Conservation (phyloP, 2,888 invertebrate species). For the Adelphocoris suturalis region DNA sequence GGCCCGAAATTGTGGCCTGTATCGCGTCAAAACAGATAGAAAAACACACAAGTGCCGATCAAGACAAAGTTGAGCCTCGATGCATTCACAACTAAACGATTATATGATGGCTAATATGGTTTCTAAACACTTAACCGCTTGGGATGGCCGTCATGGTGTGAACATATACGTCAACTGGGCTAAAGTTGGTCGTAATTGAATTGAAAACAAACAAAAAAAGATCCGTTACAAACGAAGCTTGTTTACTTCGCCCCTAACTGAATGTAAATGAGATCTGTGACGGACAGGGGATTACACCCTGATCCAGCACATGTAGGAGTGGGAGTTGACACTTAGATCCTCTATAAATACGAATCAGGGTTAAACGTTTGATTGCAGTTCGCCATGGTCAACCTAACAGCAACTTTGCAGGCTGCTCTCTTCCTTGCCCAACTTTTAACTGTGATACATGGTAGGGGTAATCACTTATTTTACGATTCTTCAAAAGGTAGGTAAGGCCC, state of each 20-base stretch:
- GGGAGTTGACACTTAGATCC: slow-evolving; percentile 24
- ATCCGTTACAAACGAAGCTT: slow-evolving; percentile 43
- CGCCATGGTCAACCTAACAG: slow-evolving; percentile 50
- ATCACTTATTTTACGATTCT: neutral
- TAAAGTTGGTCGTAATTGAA: slow-evolving; percentile 38
- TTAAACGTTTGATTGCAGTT: slow-evolving; percentile 10
- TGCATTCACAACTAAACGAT: too few relatives aligned
- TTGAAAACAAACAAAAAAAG: neutral
- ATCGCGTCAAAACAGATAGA: too few relatives aligned
- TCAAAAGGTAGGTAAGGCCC: too few relatives aligned
- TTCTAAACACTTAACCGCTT: too few relatives aligned
- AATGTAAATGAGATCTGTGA: slow-evolving; percentile 56
- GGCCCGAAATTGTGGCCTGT: too few relatives aligned
- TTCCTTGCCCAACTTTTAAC: slow-evolving; percentile 14
- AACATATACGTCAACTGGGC: neutral
- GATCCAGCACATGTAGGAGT: slow-evolving; percentile 33
- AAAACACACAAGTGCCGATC: too few relatives aligned
- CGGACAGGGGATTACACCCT: slow-evolving; percentile 60
- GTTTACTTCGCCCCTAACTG: slow-evolving; percentile 51
- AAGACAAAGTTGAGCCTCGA: too few relatives aligned
- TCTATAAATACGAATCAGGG: slow-evolving; percentile 26
- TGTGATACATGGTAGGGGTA: slow-evolving; percentile 37
- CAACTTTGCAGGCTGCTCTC: neutral
- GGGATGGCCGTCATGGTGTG: too few relatives aligned
- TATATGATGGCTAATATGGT: too few relatives aligned